These are phyloP conservation scores for Struthio camelus DNA, from an alignment of 2,113 vertebrate species.

Conservation along the genomic window DNA sequence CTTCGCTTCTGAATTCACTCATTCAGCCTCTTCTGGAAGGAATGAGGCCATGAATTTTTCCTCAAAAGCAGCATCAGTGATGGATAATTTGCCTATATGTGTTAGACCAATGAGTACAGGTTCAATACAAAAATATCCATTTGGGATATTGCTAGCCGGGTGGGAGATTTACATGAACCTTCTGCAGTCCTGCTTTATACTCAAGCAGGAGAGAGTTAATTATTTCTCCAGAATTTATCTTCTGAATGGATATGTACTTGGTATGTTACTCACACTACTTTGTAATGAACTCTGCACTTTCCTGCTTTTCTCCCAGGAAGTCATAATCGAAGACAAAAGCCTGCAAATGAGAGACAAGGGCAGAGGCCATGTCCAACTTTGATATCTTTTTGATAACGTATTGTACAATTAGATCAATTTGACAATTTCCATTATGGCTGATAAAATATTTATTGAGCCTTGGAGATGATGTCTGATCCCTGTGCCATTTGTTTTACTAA, in stretches of 20 bases:
- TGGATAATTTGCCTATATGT: conserved; percentile 27
- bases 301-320: conserved; percentile 33
- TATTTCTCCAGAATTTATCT: conserved; percentile 67
- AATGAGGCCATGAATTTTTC: not conserved
- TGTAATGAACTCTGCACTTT: conserved; percentile 14
- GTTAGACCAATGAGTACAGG: not conserved
- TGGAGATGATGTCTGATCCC: conserved; percentile 92
- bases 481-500: conserved; percentile 94
- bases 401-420: conserved; percentile 96
- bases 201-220: conserved; percentile 38
- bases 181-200: conserved; percentile 20
- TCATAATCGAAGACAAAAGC: conserved; percentile 60
- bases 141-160: not conserved
- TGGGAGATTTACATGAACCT: conserved; percentile 43
- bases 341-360: conserved; percentile 66
- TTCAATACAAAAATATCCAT: conserved; percentile 35
- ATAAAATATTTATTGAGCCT: conserved; percentile 99
- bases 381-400: conserved; percentile 91
- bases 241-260: conserved; percentile 15
- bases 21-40: not conserved
- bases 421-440: conserved; percentile 99
- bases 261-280: conserved; percentile 13
- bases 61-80: not conserved
- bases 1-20: not conserved
- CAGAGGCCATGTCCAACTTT: conserved; percentile 84